phyloP scores from a whole-genome alignment of 2,797 vertebrate genomes.

The Aotus griseimembra region DNA sequence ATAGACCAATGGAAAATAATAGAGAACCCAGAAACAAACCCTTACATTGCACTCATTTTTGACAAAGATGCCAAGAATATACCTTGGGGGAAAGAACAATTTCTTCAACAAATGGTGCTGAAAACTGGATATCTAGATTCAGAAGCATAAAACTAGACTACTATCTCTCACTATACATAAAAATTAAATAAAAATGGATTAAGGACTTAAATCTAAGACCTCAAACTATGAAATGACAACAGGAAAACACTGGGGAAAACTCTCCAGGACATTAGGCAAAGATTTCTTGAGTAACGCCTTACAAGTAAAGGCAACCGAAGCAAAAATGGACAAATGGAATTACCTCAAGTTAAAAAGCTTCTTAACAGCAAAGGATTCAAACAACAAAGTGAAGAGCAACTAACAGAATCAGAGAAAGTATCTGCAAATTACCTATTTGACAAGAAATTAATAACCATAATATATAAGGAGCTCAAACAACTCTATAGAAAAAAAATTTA shows the following conservation, averaged over 20 bases:
- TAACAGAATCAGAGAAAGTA: neutral
- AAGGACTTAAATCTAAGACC: neutral
- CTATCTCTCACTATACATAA: neutral
- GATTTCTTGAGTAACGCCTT: neutral
- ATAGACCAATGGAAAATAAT: neutral
- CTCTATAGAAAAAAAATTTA: neutral
- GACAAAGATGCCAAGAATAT: neutral
- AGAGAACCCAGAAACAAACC: neutral
- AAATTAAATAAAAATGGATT: neutral
- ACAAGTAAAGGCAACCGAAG: neutral
- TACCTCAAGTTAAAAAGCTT: neutral
- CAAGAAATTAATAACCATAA: neutral
- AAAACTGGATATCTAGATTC: neutral
- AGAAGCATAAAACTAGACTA: neutral
- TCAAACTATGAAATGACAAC: neutral
- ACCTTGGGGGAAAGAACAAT: neutral
- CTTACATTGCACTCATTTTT: neutral
- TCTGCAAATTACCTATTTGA: neutral
- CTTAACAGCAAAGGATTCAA: neutral
- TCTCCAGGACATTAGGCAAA: neutral
- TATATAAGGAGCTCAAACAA: neutral
- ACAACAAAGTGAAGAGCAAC: neutral
- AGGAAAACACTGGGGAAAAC: neutral
- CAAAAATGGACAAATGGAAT: neutral
- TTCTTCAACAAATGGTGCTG: neutral